phyloP scores from a whole-genome alignment of 1,140 invertebrate genomes.

The Neotoxoptera formosana region DNA sequence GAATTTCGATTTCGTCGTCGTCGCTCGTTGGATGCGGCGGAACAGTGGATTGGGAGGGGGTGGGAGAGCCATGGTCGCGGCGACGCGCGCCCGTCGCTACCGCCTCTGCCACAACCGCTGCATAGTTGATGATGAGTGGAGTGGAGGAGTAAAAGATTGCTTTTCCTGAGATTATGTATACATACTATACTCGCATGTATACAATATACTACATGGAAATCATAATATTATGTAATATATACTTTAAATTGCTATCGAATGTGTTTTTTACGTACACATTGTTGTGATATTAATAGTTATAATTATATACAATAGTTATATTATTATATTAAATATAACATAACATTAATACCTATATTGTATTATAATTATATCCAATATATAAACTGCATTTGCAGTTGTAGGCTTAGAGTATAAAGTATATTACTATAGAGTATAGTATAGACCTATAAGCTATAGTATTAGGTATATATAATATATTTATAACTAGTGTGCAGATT shows the following conservation, averaged over 20 bases:
- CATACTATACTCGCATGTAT: neutral
- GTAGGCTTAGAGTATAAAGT: too few species aligned
- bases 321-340: too few species aligned
- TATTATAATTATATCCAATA: too few species aligned
- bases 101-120: neutral
- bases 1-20: slow-evolving; percentile 22
- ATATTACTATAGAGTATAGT: too few species aligned
- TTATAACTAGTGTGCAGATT: too few species aligned
- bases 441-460: too few species aligned
- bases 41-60: neutral
- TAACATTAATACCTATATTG: too few species aligned
- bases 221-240: neutral
- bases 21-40: neutral
- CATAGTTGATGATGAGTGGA: neutral
- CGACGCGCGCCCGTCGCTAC: neutral
- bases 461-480: too few species aligned
- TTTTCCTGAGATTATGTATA: neutral
- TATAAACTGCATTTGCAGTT: too few species aligned
- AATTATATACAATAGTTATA: too few species aligned
- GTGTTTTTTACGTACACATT: neutral
- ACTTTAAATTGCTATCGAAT: neutral
- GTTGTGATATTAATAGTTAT: too few species aligned
- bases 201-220: neutral
- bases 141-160: slow-evolving; percentile 12
- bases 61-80: neutral